These are phyloP conservation scores for Thamnophis sirtalis DNA, from an alignment of 2,113 vertebrate genomes.

Conservation along the genomic window DNA sequence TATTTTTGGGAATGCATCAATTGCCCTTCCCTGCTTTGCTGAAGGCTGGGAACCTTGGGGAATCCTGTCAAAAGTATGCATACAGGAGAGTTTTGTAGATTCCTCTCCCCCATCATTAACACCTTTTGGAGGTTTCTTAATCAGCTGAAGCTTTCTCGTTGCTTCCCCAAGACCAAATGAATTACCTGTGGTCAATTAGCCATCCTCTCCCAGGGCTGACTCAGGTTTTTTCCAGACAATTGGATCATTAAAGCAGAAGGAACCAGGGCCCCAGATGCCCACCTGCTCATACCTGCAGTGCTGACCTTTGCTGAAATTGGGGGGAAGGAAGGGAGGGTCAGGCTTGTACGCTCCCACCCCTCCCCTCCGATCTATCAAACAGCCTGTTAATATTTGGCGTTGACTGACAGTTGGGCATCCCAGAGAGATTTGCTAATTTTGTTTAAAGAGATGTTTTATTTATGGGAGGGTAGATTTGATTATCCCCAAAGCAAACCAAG, in stretches of 20 bases:
- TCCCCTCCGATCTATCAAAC: accelerated
- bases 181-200: not conserved
- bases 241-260: not conserved
- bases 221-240: not conserved
- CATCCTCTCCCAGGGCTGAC: not conserved
- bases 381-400: not conserved
- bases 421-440: not conserved
- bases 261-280: not conserved
- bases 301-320: not conserved
- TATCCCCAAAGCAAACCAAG: not conserved
- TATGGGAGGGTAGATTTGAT: not conserved
- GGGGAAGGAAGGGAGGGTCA: not conserved
- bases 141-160: not conserved
- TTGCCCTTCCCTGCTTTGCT: not conserved
- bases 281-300: not conserved
- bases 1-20: not conserved
- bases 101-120: not conserved
- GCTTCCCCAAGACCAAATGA: not conserved
- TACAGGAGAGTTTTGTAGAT: not conserved
- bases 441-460: not conserved
- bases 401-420: not conserved
- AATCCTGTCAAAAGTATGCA: not conserved
- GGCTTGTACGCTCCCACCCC: not conserved
- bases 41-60: not conserved
- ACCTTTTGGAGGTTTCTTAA: not conserved